These are phyloP conservation scores for Coenonympha glycerion DNA, from an alignment of 2,888 invertebrate species.

Conservation along the genomic window DNA sequence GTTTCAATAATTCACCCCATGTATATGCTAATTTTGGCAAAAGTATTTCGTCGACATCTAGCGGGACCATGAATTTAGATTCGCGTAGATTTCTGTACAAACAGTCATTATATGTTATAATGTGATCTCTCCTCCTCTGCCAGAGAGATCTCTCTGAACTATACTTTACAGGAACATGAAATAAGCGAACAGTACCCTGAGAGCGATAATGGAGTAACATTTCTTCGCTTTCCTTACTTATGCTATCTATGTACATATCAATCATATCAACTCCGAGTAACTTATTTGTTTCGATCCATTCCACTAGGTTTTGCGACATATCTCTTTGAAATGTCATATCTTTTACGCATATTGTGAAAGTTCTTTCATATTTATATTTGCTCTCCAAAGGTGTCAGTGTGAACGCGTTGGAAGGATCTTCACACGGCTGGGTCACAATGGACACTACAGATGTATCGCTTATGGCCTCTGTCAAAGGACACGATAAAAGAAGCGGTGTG, in stretches of 20 bases:
- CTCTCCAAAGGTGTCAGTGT: conserved; percentile 39
- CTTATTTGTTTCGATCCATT: conserved; percentile 82
- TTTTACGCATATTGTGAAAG: conserved; percentile 83
- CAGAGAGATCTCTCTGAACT: conserved; percentile 64
- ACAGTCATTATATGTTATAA: conserved; percentile 86
- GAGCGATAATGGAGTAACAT: conserved; percentile 76
- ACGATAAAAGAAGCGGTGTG: conserved; percentile 79
- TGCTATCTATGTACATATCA: conserved; percentile 79
- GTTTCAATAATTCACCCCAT: conserved; percentile 75
- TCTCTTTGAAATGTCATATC: conserved; percentile 80
- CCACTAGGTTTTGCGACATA: conserved; percentile 77
- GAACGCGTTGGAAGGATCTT: conserved; percentile 61
- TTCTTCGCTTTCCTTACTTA: conserved; percentile 71
- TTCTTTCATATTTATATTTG: conserved; percentile 40
- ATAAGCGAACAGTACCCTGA: conserved; percentile 64
- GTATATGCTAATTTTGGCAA: conserved; percentile 77
- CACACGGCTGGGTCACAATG: conserved; percentile 70
- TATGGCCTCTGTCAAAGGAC: conserved; percentile 73
- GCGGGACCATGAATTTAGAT: conserved; percentile 79
- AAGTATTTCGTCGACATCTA: conserved; percentile 85
- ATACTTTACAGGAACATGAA: conserved; percentile 72
- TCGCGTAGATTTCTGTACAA: conserved; percentile 81
- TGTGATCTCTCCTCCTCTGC: conserved; percentile 82
- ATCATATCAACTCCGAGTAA: conserved; percentile 81
- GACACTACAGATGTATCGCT: conserved; percentile 60